Evolutionary conservation across 2,113 vertebrate species (phyloP), one percentile per base, ranked within the genome.

Genomic region (Elachura formosa): DNA sequence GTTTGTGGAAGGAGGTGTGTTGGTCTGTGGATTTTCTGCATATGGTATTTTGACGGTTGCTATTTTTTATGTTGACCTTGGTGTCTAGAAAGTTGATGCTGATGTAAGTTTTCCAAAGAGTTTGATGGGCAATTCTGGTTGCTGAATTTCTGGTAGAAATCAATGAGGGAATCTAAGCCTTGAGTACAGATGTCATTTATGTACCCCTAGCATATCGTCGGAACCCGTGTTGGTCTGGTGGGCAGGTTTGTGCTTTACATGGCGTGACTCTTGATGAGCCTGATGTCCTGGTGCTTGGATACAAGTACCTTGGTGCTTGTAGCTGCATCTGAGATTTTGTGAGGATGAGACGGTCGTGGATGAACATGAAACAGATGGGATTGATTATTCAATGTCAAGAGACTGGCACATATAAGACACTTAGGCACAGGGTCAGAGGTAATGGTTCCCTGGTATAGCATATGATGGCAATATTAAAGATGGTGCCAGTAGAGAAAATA

Each of bases 1-100:
- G 95, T 96, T 96, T 96, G 88, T 81, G 95, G 96, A 96, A 96
- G 88, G 96, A 96, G 96, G 90, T 96, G 95, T 94, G 88, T 86
- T 96, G 95, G 96, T 95, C 96, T 96, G 96, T 96, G 96, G 96
- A 96, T 96, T 96, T 96, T 96, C 95, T 96, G 55, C 88, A 96
- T 94, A 92, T 96, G 95, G 92, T 96, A 95, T 94, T 96, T 96
- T 96, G 90, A 93, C 43, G 46, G 79, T 93, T 96, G 79, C 92
- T 96, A 95, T 96, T 96, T 96, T 96, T 96, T 83, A 58, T 94
- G 94, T 86, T 94, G 94, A 94, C 83, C 85, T 62, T 77, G 90
- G 79, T 96, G 94, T 96, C 94, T 94, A 96, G 88, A 94, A 90
- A 88, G 95, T 88, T 43, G 76, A 83, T 92, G 92, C 86, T 96